Percentiles rank a stretch among this genome's conserved stretches.
Conservation (phyloP, 2,888 invertebrate genomes). For the Acleris emargana region DNA sequence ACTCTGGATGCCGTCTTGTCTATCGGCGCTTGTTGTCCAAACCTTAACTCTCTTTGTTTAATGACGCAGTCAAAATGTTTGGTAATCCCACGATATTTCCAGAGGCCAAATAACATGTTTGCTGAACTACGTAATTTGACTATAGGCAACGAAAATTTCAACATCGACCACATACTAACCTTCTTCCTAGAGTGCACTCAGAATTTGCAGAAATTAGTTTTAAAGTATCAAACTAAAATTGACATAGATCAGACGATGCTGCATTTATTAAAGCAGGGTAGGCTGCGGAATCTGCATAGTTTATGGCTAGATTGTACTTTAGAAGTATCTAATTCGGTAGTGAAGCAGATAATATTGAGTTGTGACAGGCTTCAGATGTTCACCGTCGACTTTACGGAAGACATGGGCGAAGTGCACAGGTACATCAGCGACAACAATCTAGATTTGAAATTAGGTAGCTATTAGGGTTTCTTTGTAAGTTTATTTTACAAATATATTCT, state of each 20-base stretch:
- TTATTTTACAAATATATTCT: conserved; percentile 47
- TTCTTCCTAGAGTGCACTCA: conserved; percentile 72
- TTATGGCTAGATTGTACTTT: conserved; percentile 79
- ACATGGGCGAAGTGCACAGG: conserved; percentile 63
- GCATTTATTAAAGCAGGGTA: conserved; percentile 64
- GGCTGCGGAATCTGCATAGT: conserved; percentile 61
- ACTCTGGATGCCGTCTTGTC: conserved; percentile 67
- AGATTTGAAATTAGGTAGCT: conserved; percentile 73
- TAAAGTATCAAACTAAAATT: conserved; percentile 75
- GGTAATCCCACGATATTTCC: conserved; percentile 64
- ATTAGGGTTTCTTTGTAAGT: conserved; percentile 52
- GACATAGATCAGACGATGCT: conserved; percentile 64
- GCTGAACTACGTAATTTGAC: conserved; percentile 64
- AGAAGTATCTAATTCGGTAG: conserved; percentile 67
- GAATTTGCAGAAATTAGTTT: conserved; percentile 63
- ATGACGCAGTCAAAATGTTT: conserved; percentile 73
- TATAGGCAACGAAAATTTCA: conserved; percentile 73
- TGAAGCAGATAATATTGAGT: conserved; percentile 64
- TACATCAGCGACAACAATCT: conserved; percentile 73
- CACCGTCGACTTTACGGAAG: conserved; percentile 67
- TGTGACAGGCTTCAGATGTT: conserved; percentile 68
- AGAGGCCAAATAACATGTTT: conserved; percentile 63
- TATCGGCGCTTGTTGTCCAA: conserved; percentile 71
- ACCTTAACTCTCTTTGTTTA: conserved; percentile 67
- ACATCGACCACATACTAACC: conserved; percentile 63